These are phyloP conservation scores for Pantherophis vulpinus DNA, from an alignment of 2,797 vertebrate genomes.

Conservation along the genomic window DNA sequence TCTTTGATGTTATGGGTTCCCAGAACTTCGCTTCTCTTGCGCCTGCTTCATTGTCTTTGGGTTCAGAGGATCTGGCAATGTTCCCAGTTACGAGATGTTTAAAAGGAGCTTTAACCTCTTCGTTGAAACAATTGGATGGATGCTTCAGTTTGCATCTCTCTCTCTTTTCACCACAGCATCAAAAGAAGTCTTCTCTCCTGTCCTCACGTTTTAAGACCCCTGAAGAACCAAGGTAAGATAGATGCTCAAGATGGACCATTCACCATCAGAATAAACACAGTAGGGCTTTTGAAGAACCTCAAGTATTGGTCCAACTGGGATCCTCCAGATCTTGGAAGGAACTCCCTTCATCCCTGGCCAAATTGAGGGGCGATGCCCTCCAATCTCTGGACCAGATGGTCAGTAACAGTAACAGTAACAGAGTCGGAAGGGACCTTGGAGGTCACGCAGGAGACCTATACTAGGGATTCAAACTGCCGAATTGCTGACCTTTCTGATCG, in stretches of 20 bases:
- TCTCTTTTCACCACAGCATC: neutral
- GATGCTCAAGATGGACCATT: neutral
- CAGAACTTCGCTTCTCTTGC: neutral
- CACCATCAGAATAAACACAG: too few species aligned
- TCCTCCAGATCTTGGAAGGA: neutral
- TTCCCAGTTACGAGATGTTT: neutral
- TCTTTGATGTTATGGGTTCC: neutral
- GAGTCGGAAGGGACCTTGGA: too few species aligned
- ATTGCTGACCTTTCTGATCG: too few species aligned
- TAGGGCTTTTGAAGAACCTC: neutral
- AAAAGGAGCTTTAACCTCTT: neutral
- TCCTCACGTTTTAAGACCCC: neutral
- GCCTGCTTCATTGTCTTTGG: neutral
- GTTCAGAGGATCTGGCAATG: neutral
- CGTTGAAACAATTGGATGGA: neutral
- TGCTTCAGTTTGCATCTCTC: neutral
- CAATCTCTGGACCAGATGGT: neutral
- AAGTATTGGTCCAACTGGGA: neutral
- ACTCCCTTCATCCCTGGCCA: neutral
- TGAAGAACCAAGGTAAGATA: neutral
- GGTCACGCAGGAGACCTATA: too few species aligned
- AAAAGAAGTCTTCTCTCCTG: neutral
- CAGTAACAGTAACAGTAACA: too few species aligned
- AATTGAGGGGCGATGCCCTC: neutral
- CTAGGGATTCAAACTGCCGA: too few species aligned